phyloP scores from a whole-genome alignment of 2,888 invertebrate species.

The Zaprionus lineosus region DNA sequence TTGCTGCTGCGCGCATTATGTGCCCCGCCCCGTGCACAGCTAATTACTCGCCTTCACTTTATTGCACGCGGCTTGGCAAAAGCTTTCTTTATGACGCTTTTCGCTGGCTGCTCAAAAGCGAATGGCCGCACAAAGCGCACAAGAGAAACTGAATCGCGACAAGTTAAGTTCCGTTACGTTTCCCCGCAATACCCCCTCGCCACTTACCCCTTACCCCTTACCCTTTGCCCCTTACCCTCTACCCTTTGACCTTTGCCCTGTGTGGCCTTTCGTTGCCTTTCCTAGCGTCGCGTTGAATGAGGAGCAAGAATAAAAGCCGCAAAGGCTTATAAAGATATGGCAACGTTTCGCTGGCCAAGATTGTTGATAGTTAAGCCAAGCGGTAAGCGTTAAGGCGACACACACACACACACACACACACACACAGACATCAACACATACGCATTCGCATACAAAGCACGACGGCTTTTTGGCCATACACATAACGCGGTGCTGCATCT shows the following conservation, averaged over 20 bases:
- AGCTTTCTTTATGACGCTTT: too few species aligned
- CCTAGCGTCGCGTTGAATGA: slow-evolving; percentile 8
- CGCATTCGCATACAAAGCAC: too few species aligned
- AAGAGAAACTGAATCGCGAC: not conserved
- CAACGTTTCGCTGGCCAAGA: slow-evolving; percentile 63
- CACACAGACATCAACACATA: too few species aligned
- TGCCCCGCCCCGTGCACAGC: too few species aligned
- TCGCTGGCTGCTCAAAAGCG: not conserved
- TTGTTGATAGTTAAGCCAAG: slow-evolving; percentile 59
- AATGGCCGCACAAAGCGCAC: not conserved
- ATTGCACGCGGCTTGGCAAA: too few species aligned
- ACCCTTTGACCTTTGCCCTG: too few species aligned
- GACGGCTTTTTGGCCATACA: slow-evolving; percentile 45
- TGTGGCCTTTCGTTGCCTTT: too few species aligned
- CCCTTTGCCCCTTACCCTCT: too few species aligned
- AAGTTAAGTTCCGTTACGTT: not conserved
- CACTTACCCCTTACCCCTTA: too few species aligned
- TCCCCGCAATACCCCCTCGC: too few species aligned
- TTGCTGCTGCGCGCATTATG: too few species aligned
- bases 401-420: slow-evolving; percentile 16
- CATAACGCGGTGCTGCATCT: not conserved
- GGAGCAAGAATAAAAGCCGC: slow-evolving; percentile 27
- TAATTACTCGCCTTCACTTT: too few species aligned
- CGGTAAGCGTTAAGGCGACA: slow-evolving; percentile 4
- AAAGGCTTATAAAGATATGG: slow-evolving; percentile 52